These are phyloP conservation scores for Semnopithecus entellus DNA, from an alignment of 2,113 vertebrate genomes.

Conservation along the genomic window DNA sequence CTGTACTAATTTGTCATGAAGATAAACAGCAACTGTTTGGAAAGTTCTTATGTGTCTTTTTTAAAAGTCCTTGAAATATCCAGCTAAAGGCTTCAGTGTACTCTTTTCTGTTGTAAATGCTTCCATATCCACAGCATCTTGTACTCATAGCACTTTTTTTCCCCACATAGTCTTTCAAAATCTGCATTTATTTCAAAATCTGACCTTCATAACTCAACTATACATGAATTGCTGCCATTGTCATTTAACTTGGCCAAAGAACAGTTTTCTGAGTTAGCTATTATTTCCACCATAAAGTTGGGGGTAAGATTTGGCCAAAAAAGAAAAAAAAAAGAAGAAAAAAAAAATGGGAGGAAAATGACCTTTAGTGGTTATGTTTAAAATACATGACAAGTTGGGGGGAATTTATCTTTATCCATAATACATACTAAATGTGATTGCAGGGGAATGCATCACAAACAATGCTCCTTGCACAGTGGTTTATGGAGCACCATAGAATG, in stretches of 20 bases:
- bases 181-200: background rate
- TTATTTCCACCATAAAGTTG: background rate
- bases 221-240: background rate
- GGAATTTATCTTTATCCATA: background rate
- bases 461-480: background rate
- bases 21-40: constrained; percentile 43
- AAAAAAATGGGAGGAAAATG: background rate
- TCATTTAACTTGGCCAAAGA: background rate
- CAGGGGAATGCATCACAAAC: background rate
- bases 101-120: background rate
- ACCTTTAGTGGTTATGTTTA: background rate
- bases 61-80: background rate
- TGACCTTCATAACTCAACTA: background rate
- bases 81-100: background rate
- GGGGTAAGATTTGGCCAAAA: background rate
- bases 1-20: constrained; percentile 51
- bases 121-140: background rate
- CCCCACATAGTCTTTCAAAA: background rate
- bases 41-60: background rate
- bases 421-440: background rate
- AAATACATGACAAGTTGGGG: background rate
- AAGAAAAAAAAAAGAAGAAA: background rate
- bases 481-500: background rate
- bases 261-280: background rate
- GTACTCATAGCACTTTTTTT: background rate